A percentile compares a stretch with the other conserved stretches of the same genome.
Evolutionary conservation across 2,888 invertebrate genomes (phyloP).

Genomic region (Drosophila affinis): DNA sequence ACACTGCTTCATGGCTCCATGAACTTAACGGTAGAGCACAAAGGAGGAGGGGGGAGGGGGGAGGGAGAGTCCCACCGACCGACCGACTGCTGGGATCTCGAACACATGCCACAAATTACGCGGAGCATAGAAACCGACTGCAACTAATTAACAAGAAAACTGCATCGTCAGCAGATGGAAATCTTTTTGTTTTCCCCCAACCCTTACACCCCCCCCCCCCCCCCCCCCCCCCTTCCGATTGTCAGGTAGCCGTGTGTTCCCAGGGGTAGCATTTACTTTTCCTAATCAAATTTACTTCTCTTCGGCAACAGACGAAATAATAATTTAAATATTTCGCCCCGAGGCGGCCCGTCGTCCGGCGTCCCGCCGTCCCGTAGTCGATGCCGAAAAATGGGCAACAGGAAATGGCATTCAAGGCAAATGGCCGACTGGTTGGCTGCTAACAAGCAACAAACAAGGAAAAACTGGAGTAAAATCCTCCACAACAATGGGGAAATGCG

Average conservation of each 20-base stretch:
- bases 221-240: no score
- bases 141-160: constrained; percentile 74
- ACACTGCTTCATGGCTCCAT: background rate
- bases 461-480: constrained; percentile 42
- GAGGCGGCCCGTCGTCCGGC: constrained; percentile 2
- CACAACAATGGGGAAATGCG: constrained; percentile 32
- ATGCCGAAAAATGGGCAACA: constrained; percentile 38
- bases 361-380: background rate
- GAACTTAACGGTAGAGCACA: constrained; percentile 22
- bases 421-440: constrained; percentile 45
- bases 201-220: background rate
- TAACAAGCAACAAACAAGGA: constrained; percentile 64
- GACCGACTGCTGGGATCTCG: background rate
- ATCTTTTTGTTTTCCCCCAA: background rate
- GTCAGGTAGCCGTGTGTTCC: constrained; percentile 24
- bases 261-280: constrained; percentile 57
- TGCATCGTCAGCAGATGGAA: constrained; percentile 36
- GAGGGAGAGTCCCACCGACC: background rate
- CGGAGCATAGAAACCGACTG: constrained; percentile 65
- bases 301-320: constrained; percentile 57
- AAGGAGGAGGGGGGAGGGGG: background rate
- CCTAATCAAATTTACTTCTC: constrained; percentile 69
- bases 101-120: constrained; percentile 68
- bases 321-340: constrained; percentile 71
- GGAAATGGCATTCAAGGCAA: constrained; percentile 72